These are phyloP conservation scores for Nectonema munidae DNA, from an alignment of 2,888 invertebrate genomes.

Conservation along the genomic window DNA sequence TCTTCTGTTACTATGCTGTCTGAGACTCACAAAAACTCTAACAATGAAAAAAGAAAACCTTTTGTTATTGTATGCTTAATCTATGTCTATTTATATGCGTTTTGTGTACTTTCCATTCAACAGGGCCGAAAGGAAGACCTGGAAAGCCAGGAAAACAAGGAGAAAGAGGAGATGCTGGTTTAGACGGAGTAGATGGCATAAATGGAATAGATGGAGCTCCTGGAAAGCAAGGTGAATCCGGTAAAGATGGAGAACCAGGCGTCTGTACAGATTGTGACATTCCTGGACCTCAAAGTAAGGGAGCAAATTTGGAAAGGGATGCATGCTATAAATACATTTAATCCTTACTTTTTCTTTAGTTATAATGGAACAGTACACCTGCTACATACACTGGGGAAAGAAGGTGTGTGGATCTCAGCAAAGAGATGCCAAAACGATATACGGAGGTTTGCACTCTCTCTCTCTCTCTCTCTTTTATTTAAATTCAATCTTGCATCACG, in stretches of 20 bases:
- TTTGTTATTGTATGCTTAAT: no score
- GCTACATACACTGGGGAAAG: slow-evolving; percentile 9
- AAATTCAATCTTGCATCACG: no score
- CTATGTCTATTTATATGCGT: no score
- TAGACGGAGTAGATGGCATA: slow-evolving; percentile 1
- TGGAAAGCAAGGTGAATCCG: slow-evolving; percentile 1
- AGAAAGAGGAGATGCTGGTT: slow-evolving; percentile 2
- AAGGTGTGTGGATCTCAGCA: background rate
- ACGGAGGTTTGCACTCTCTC: slow-evolving; percentile 1
- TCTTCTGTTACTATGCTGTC: no score
- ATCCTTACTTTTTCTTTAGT: background rate
- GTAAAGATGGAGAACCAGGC: slow-evolving; percentile 7
- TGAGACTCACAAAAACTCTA: no score
- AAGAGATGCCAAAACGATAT: background rate
- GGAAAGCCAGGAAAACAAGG: slow-evolving; percentile 15
- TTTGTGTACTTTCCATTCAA: slow-evolving; percentile 9
- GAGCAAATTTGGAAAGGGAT: background rate
- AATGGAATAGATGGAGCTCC: slow-evolving; percentile 8
- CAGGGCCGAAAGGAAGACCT: slow-evolving; percentile 14
- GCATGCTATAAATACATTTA: background rate
- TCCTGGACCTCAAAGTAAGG: slow-evolving; percentile 8
- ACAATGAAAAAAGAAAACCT: no score
- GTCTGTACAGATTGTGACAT: slow-evolving; percentile 7
- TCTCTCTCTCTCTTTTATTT: no score
- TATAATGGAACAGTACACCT: slow-evolving; percentile 9